Conservation (phyloP, 2,797 vertebrate species). For the Spatula clypeata region DNA sequence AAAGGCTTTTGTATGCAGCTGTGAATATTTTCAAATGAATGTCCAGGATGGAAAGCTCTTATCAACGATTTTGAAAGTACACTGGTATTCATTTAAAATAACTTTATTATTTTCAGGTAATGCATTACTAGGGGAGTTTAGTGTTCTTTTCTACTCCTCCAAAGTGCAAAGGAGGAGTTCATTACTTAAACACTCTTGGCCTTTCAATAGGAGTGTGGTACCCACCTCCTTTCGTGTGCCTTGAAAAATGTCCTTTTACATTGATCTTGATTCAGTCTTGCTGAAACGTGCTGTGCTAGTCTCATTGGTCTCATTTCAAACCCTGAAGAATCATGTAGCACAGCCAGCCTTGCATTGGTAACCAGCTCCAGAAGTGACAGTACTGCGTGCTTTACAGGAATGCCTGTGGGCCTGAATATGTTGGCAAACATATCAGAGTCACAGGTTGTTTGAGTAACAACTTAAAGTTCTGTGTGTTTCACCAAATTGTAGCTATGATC, state of each 20-base stretch:
- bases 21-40: neutral
- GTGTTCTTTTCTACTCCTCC: neutral
- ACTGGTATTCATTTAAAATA: neutral
- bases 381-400: neutral
- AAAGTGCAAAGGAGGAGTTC: neutral
- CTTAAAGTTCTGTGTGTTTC: neutral
- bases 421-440: neutral
- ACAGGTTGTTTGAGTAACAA: neutral
- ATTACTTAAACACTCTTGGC: neutral
- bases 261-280: neutral
- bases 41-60: neutral
- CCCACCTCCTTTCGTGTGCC: neutral
- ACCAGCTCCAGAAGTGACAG: neutral
- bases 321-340: accelerated
- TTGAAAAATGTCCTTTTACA: neutral
- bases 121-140: neutral
- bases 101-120: neutral
- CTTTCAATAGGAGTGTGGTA: neutral
- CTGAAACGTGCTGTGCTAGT: neutral
- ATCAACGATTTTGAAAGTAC: neutral
- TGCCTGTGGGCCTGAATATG: neutral
- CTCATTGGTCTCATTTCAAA: neutral
- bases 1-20: neutral
- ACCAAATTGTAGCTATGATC: neutral
- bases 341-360: neutral